Conservation (phyloP, 64 coral and sea anemone species). For the Montipora capricornis region DNA sequence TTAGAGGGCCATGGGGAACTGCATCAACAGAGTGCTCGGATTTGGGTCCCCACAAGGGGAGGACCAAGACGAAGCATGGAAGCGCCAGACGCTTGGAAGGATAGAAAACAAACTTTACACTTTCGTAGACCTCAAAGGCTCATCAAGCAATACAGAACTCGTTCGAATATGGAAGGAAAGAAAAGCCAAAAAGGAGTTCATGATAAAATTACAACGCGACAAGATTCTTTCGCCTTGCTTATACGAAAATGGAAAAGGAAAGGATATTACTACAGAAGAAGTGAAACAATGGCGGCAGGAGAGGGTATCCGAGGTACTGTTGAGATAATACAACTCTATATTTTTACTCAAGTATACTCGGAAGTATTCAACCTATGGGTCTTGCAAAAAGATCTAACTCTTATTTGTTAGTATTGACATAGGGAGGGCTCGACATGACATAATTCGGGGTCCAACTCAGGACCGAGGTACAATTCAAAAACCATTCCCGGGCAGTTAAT, state of each 20-base stretch:
- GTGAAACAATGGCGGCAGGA: constrained; percentile 47
- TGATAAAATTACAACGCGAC: background rate
- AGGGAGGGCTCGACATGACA: too few species aligned
- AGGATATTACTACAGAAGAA: constrained; percentile 65
- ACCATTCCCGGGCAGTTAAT: too few species aligned
- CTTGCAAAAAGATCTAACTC: too few species aligned
- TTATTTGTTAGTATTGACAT: too few species aligned
- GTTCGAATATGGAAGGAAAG: constrained; percentile 60
- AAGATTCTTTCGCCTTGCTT: constrained; percentile 55
- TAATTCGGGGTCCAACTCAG: too few species aligned
- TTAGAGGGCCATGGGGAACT: constrained; percentile 67
- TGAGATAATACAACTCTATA: background rate
- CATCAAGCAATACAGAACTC: constrained; percentile 36
- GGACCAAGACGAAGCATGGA: constrained; percentile 67
- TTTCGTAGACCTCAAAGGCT: constrained; percentile 76
- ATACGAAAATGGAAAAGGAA: constrained; percentile 74
- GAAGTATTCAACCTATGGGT: too few species aligned
- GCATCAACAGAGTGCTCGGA: constrained; percentile 47
- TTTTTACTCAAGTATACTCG: background rate
- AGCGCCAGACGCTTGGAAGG: constrained; percentile 54
- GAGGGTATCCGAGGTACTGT: background rate
- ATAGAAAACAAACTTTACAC: constrained; percentile 71
- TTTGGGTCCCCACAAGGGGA: constrained; percentile 5
- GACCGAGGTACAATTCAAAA: too few species aligned
- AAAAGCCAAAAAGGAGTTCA: background rate